These are phyloP conservation scores for Halictus ligatus DNA, from an alignment of 2,888 invertebrate species.

Conservation along the genomic window DNA sequence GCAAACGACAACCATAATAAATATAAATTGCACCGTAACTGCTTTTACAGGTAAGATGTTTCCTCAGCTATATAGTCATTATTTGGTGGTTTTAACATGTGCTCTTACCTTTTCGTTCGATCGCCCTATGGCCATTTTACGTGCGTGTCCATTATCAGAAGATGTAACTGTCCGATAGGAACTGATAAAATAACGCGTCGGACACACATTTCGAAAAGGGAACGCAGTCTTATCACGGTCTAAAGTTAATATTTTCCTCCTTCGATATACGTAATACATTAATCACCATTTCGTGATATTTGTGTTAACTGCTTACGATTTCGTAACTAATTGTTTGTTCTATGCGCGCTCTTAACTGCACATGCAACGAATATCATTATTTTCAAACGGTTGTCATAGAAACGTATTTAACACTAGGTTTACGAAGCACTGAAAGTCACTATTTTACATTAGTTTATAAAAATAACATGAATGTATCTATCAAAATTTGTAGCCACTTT, in stretches of 20 bases:
- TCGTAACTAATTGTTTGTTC: neutral
- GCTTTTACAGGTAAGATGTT: constrained; percentile 84
- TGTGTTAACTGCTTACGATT: neutral
- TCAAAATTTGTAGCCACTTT: too few species aligned
- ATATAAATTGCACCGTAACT: constrained; percentile 85
- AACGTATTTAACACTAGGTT: too few species aligned
- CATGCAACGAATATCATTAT: neutral
- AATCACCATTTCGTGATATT: neutral
- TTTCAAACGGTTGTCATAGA: neutral
- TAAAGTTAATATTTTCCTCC: neutral
- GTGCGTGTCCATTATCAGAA: neutral
- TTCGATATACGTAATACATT: neutral
- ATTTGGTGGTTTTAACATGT: neutral
- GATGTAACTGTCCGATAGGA: neutral
- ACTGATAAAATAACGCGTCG: neutral
- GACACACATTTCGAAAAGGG: neutral
- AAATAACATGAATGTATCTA: too few species aligned
- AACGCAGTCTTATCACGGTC: neutral
- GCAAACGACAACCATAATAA: constrained; percentile 88
- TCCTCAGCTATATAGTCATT: neutral
- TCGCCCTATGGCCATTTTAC: neutral
- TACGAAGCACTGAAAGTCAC: too few species aligned
- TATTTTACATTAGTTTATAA: too few species aligned
- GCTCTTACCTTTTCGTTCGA: too few species aligned
- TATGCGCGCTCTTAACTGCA: neutral